Base-by-base conservation (phyloP, 2,888 invertebrate species). In the Coremacera marginata region DNA sequence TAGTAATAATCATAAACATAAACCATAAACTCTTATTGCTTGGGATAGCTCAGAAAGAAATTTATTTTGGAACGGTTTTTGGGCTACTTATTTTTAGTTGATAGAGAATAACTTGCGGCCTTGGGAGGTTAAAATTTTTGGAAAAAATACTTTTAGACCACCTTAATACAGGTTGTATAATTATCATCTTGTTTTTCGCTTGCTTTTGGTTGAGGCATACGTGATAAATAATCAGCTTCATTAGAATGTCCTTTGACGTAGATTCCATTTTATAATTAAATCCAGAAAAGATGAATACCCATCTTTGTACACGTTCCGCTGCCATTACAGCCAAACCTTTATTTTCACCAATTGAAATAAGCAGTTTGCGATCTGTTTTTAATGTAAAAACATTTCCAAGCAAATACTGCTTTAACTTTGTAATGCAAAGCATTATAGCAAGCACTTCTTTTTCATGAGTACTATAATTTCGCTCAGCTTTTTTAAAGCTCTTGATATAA, bases 401-500 rank as follows among this genome's bases (percentile, higher is more conserved):
- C 31, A 79, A 76, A 71, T 78, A 81, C n/a, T 80, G 77, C 63
- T 70, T 78, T 68, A 80, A 60, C 76, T 80, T 80, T 34, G 79
- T 78, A 25, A 80, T 75, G 19, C 57, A 77, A 75, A 80, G 80
- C 49, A 80, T 68, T 0, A 77, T 75, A 8, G 77, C 77, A 2
- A 80, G 67, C 0, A 71, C 75, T 70, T 80, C 73, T 57, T 81
- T 81, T 34, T 82, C 77, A 9, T 80, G 19, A 9, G 77, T 79
- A 1, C 76, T 78, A 25, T 82, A 83, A 67, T 81, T 81, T 51
- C 22, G 70, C 25, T 81, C 81, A 8, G 75, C 62, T 27, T 77
- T 78, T 79, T 70, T 19, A 82, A 70, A 5, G 78, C 71, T 22
- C 80, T 63, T n/a, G 81, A 82, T 0, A 81, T 77, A 55, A 80